Evolutionary conservation across 2,113 vertebrate species (phyloP).

Genomic region (Aptenodytes patagonicus): DNA sequence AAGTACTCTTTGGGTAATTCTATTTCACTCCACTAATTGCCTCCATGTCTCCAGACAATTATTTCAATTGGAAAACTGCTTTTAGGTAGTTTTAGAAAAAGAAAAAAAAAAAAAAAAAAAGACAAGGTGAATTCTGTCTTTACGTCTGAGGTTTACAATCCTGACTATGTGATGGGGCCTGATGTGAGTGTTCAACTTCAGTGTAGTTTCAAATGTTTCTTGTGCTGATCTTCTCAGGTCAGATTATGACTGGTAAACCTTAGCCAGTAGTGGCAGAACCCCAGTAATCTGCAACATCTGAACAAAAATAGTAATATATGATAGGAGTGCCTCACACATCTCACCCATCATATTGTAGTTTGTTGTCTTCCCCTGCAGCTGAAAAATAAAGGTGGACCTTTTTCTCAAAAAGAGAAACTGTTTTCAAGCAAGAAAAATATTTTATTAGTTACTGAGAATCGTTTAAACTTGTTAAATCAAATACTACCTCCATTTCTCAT

Average conservation of each 20-base stretch:
- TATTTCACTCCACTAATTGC: background rate
- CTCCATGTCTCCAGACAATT: background rate
- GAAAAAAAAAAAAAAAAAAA: background rate
- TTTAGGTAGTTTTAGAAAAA: background rate
- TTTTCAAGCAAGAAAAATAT: background rate
- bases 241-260: background rate
- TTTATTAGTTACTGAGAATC: background rate
- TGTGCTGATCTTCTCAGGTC: background rate
- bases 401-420: background rate
- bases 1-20: background rate
- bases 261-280: background rate
- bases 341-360: background rate
- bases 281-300: background rate
- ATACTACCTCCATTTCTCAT: background rate
- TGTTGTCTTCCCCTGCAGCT: background rate
- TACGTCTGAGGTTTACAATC: background rate
- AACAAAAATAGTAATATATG: background rate
- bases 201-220: background rate
- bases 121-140: background rate
- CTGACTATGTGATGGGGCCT: background rate
- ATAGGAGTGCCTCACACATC: background rate
- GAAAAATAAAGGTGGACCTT: background rate
- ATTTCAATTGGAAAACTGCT: background rate
- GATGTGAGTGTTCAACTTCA: background rate
- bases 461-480: background rate